Evolutionary conservation across 1,140 invertebrate genomes (phyloP), one percentile per base, ranked within the genome.

Genomic region (Oedothorax gibbosus): DNA sequence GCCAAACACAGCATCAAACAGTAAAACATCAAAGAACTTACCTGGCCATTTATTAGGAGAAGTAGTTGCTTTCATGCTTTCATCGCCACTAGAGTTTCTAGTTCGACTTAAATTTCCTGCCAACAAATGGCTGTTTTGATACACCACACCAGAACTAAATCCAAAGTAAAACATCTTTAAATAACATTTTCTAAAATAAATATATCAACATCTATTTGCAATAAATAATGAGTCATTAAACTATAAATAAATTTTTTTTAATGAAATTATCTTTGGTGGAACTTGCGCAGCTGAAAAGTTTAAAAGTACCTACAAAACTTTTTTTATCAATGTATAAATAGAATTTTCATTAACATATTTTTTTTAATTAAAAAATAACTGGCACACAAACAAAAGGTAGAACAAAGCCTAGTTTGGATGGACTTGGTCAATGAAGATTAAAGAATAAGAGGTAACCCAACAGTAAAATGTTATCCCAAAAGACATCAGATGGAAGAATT

Each of bases 1-100:
- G 9, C 35, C 14, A 21, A 73, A 53, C 35, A 72, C 18, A 20
- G 18, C 11, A 54, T n/a, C 21, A n/a, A 53, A 64, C 8, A 60
- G 8, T 1, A 56, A 80, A 7, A 69, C n/a, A 18, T 80, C 71
- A 7, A 72, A 53, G 14, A 62, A 20, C 82, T 86, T 88, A 92
- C 92, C 93, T 87, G 94, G 94, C 94, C 94, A 95, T 89, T 94
- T 94, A n/a, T 90, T 89, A 5, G 94, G 93, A 35, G 90, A 87
- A 6, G 93, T 93, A 60, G 92, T 93, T 7, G 93, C 91, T 56
- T 91, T 90, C 65, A 89, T 89, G 80, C 91, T 90, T 72, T 91
- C 90, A 64, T 88, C 88, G 72, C 88, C 90, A 65, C 89, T 90
- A 56, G 87, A 87, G 57, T 90, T 90, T 35, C 90, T 88, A 57